Base-by-base conservation (phyloP, 2,113 vertebrate species). In the Symphodus melops region DNA sequence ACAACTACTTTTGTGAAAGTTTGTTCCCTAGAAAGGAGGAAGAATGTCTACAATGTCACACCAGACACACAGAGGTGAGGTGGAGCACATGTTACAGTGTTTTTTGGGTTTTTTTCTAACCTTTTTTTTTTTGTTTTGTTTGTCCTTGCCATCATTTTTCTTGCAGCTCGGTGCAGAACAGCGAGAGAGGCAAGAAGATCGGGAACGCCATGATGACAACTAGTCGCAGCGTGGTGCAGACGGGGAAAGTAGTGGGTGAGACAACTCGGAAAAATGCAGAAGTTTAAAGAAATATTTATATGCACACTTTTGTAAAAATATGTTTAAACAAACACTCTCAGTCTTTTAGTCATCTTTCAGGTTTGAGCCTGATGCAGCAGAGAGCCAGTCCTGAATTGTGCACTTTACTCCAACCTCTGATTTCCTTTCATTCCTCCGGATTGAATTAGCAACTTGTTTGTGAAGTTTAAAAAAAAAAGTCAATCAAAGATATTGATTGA, bases 191-290 rank as follows among this genome's bases (percentile, higher is more conserved):
- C 71, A 98, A 98, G 93, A 99, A 96, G 91, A 88, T 99, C 62
- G 98, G 98, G 10, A 99, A 96, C 16, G 98, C 94, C 70, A 94
- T 99, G 95, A 96, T 96, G 73, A 96, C 94, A 54, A 99, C 98
- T 17, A 99, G 98, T 64, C 93, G 98, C 59, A 99, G 95, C 28
- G 92, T 99, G 44, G 96, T 99, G 0, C 98, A 98, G 85, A 99
- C 98, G 0, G 96, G 98, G 84, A 97, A 96, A 93, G 97, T 96
- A 59, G 97, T 99, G 9, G 97, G 98, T 99, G 91, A 96, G 96
- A 46, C 48, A 37, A 7, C 42, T 44, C 44, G 1, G 5, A 54
- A 55, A 66, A 48, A 5, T 17, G 4, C 10, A 33, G 28, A 33
- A 33, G 28, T 33, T 5, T 14, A 44, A 44, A 14, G 4, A 14